Evolutionary conservation across 2,797 vertebrate genomes (phyloP), one percentile per base, ranked within the genome.

Genomic region (Hephaestus fuliginosus): DNA sequence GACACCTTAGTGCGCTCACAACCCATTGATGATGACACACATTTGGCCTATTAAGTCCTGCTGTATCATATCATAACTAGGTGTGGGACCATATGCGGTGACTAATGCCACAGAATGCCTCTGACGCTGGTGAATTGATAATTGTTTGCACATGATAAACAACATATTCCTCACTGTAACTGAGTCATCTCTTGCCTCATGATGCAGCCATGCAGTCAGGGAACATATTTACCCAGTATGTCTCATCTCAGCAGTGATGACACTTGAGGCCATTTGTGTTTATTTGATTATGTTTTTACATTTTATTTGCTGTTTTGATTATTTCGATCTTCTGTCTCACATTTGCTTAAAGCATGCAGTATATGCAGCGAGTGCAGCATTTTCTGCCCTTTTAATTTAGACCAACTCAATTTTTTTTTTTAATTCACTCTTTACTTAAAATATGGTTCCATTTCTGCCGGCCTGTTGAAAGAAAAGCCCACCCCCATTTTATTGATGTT

Each of bases 131-230:
- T 88, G 91, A 90, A 92, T 88, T 90, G 86, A 83, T 94, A 86
- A 92, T 90, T 91, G 90, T 90, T 89, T 92, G 91, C 84, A 82
- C 84, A 90, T 64, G 82, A 91, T 91, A 87, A 93, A 91, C 91
- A 88, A 81, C 87, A 75, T 90, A 84, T 91, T 93, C 65, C 89
- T 91, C 81, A 69, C 87, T 81, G 78, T 78, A 77, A 81, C 74
- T 88, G 89, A 93, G 90, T 91, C 89, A 92, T 85, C 74, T 64
- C 76, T 88, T 86, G 71, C 86, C 72, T 92, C 84, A 88, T 90
- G 87, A 87, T 91, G 85, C 86, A 85, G 70, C 86, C 72, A 70
- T 83, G 84, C 71, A 81, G 58, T 81, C 70, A 48, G 68, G 70
- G 30, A 86, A 73, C 70, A 83, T 88, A 88, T 92, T 89, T 86